Conservation (phyloP, 2,113 vertebrate genomes). For the Dendropsophus ebraccatus region DNA sequence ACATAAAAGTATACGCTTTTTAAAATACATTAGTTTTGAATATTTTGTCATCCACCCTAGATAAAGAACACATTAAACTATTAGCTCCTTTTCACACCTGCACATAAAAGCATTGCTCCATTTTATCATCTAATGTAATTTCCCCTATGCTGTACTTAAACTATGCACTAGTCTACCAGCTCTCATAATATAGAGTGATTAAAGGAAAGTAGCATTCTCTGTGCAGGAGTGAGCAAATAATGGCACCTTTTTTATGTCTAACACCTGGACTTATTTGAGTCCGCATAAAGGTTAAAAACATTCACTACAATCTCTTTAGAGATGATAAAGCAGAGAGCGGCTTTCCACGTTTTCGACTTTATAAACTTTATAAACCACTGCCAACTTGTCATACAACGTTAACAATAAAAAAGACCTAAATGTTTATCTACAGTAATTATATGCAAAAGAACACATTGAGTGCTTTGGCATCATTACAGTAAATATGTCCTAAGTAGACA, state of each 20-base stretch:
- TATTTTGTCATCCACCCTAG: no score
- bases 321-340: constrained; percentile 13
- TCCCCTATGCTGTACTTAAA: constrained; percentile 16
- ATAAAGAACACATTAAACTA: no score
- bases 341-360: background rate
- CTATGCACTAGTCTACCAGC: background rate
- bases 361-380: background rate
- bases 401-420: background rate
- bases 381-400: constrained; percentile 15
- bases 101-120: constrained; percentile 6
- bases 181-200: constrained; percentile 30
- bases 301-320: background rate
- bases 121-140: constrained; percentile 32
- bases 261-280: constrained; percentile 43
- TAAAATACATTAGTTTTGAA: no score
- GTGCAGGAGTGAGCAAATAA: constrained; percentile 25
- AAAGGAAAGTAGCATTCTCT: background rate
- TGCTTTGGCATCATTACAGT: background rate
- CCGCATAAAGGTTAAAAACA: constrained; percentile 14
- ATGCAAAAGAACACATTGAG: constrained; percentile 14
- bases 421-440: constrained; percentile 39
- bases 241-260: constrained; percentile 38
- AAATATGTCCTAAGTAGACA: constrained; percentile 9
- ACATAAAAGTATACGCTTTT: no score
- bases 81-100: no score